These are phyloP conservation scores for Argynnis bischoffii DNA, from an alignment of 2,888 invertebrate genomes.

Conservation along the genomic window DNA sequence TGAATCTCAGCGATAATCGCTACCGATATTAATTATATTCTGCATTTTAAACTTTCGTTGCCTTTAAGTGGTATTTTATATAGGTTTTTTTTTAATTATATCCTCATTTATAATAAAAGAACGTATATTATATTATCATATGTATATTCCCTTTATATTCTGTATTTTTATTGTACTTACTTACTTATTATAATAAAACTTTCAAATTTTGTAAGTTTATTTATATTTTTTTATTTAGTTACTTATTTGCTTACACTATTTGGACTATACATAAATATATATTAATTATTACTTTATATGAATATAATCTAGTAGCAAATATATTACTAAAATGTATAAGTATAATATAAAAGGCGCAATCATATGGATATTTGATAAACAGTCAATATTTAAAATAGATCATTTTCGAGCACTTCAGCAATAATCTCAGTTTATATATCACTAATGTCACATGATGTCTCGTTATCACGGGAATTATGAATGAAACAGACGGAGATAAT, in stretches of 20 bases:
- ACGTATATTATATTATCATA: too few species aligned
- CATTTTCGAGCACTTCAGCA: conserved; percentile 33
- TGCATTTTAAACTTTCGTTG: not conserved
- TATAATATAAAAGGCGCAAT: not conserved
- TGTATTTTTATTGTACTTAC: too few species aligned
- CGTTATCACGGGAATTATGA: conserved; percentile 53
- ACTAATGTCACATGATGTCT: conserved; percentile 42
- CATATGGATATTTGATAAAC: conserved; percentile 11
- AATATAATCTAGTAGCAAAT: not conserved
- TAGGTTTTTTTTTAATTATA: not conserved
- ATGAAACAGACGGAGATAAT: conserved; percentile 49
- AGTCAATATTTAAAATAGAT: conserved; percentile 14
- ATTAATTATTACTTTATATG: too few species aligned
- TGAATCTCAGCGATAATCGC: conserved; percentile 8
- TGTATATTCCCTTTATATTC: too few species aligned
- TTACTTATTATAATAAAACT: too few species aligned
- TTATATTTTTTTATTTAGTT: too few species aligned
- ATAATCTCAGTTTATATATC: conserved; percentile 41
- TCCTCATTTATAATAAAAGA: too few species aligned
- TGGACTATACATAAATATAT: too few species aligned
- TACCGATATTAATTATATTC: conserved; percentile 5
- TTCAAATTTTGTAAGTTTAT: too few species aligned
- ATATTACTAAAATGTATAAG: not conserved
- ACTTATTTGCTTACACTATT: too few species aligned
- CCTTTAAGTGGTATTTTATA: not conserved